Percentiles rank a stretch among this genome's conserved stretches.
These are phyloP conservation scores for Xanthia togata DNA, from an alignment of 2,888 invertebrate genomes.

Conservation along the genomic window DNA sequence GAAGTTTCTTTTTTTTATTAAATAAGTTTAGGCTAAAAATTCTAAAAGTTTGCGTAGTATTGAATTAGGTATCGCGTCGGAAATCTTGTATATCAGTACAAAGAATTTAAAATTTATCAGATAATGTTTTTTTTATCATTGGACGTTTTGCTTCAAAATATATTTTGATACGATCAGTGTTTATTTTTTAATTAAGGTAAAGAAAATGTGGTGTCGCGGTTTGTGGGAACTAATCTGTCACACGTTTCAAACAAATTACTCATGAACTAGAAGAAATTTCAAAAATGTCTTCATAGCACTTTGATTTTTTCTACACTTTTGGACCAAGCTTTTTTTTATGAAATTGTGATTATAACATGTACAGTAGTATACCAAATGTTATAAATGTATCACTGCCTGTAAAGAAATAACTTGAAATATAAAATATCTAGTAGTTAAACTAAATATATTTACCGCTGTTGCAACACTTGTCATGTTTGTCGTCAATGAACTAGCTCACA, in stretches of 20 bases:
- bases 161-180: constrained; percentile 86
- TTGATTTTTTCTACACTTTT: constrained; percentile 67
- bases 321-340: constrained; percentile 80
- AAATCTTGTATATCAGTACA: constrained; percentile 89
- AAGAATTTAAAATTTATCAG: constrained; percentile 79
- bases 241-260: constrained; percentile 62
- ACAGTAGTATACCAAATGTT: constrained; percentile 73
- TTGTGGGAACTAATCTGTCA: constrained; percentile 66
- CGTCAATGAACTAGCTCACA: constrained; percentile 6
- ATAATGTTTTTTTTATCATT: constrained; percentile 76
- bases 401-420: constrained; percentile 62
- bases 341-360: constrained; percentile 63
- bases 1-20: constrained; percentile 71
- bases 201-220: constrained; percentile 67
- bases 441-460: constrained; percentile 62
- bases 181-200: constrained; percentile 77
- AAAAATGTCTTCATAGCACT: constrained; percentile 65
- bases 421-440: constrained; percentile 72
- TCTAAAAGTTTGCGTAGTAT: constrained; percentile 78
- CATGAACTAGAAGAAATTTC: constrained; percentile 63
- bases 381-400: constrained; percentile 75
- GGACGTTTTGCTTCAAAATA: constrained; percentile 81
- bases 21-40: constrained; percentile 82
- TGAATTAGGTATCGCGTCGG: constrained; percentile 77
- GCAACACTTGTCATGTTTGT: constrained; percentile 36